Evolutionary conservation across 2,797 vertebrate genomes (phyloP), one percentile per base, ranked within the genome.

Genomic region (Scolopax rusticola): DNA sequence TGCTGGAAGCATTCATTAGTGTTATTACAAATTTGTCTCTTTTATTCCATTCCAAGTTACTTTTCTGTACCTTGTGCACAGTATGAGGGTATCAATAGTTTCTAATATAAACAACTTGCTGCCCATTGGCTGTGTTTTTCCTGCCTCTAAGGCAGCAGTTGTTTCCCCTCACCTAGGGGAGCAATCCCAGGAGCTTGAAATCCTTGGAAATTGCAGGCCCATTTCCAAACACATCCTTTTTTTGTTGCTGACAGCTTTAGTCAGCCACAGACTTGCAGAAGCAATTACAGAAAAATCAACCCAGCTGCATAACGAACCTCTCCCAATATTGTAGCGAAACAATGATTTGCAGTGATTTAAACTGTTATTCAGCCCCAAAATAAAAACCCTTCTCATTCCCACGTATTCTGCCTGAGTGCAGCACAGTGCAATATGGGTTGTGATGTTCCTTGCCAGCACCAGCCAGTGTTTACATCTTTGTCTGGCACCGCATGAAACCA

Each of bases 91-190:
- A 94, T 87, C 87, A 68, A 50, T 76, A 88, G 85, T 83, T 93
- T 65, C 89, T 64, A 2, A 84, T 92, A 43, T 36, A 81, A 91
- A 70, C 85, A 89, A 12, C 69, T 77, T 86, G 48, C 78, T 93
- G 86, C 74, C 79, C 12, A 19, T 65, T 79, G 79, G 80, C 89
- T 36, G 8, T 33, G 68, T 60, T 96, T 92, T 68, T 63, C 43
- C 79, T 95, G 91, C 84, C 90, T 87, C 71, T 71, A 30, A 85
- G 80, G 81, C 71, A 90, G 93, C 87, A 92, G 82, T 90, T 87
- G 63, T 82, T 93, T 91, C 76, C 85, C 93, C 84, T 90, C 82
- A 81, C 84, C 81, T 82, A 36, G 33, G 76, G 87, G 51, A 94
- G 60, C 69, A 69, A 71, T 45, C 80, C 70, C 82, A 79, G 69